Evolutionary conservation across 2,888 invertebrate species (phyloP).

Genomic region (Hyalella azteca): DNA sequence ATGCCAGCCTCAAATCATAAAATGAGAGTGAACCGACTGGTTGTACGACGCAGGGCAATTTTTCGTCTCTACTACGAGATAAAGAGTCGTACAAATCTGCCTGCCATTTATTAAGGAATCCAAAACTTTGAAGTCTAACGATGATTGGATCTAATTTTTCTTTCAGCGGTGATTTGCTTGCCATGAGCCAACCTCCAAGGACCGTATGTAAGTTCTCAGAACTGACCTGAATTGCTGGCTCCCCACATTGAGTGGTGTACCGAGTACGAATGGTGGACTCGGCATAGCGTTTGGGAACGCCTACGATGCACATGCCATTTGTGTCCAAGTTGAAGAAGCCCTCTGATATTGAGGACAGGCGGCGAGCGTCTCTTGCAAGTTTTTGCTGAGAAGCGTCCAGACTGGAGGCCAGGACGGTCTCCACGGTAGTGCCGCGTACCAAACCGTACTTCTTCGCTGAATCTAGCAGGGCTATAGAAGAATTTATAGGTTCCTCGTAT

Average conservation of each 20-base stretch:
- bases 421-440: constrained; percentile 49
- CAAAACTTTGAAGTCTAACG: constrained; percentile 44
- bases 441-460: constrained; percentile 43
- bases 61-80: constrained; percentile 32
- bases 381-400: constrained; percentile 30
- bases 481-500: constrained; percentile 46
- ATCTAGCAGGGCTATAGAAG: constrained; percentile 40
- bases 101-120: constrained; percentile 49
- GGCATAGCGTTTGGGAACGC: constrained; percentile 54
- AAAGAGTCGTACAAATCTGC: constrained; percentile 42
- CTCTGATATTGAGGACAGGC: constrained; percentile 44
- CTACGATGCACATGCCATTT: constrained; percentile 47
- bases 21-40: constrained; percentile 43
- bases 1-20: constrained; percentile 44
- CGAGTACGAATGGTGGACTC: constrained; percentile 47
- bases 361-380: constrained; percentile 9
- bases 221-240: constrained; percentile 49
- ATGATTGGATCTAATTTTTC: constrained; percentile 44
- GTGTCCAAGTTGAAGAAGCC: constrained; percentile 41
- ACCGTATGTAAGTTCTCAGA: constrained; percentile 48
- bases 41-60: constrained; percentile 47
- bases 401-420: constrained; percentile 32
- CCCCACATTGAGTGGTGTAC: constrained; percentile 50
- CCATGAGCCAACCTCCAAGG: constrained; percentile 46
- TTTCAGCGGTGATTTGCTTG: constrained; percentile 38